phyloP scores from a whole-genome alignment of 2,888 invertebrate genomes.

The Stenodera caucasica region DNA sequence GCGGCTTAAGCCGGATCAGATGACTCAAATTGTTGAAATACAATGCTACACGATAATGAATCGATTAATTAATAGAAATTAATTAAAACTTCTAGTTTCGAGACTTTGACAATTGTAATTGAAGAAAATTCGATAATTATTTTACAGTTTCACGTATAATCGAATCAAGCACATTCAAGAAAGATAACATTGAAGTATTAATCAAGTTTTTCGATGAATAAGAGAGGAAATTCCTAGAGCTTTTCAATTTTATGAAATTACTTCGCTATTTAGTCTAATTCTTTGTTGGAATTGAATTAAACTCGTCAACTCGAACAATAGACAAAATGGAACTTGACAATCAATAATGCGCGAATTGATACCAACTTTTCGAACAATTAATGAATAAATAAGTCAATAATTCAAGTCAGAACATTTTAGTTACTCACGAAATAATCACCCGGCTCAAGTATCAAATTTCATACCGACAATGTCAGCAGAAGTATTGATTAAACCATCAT shows the following conservation, averaged over 20 bases:
- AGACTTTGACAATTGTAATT: neutral
- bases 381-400: no score
- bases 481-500: slow-evolving; percentile 1
- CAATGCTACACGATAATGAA: neutral
- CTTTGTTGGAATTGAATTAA: slow-evolving; percentile 1
- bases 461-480: neutral
- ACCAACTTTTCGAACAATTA: neutral
- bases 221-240: neutral
- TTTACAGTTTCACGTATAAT: neutral
- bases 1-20: no score
- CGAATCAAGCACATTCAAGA: neutral
- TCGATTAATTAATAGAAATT: no score
- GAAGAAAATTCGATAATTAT: neutral
- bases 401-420: no score
- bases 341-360: neutral
- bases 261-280: neutral
- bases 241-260: neutral
- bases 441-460: neutral
- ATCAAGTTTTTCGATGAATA: neutral
- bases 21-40: neutral
- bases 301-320: neutral
- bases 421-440: no score
- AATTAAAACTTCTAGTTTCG: no score
- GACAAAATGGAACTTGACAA: neutral
- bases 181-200: neutral